Percentiles rank a stretch among this genome's conserved stretches.
phyloP scores from a whole-genome alignment of 2,113 vertebrate species.

The Jaculus jaculus region DNA sequence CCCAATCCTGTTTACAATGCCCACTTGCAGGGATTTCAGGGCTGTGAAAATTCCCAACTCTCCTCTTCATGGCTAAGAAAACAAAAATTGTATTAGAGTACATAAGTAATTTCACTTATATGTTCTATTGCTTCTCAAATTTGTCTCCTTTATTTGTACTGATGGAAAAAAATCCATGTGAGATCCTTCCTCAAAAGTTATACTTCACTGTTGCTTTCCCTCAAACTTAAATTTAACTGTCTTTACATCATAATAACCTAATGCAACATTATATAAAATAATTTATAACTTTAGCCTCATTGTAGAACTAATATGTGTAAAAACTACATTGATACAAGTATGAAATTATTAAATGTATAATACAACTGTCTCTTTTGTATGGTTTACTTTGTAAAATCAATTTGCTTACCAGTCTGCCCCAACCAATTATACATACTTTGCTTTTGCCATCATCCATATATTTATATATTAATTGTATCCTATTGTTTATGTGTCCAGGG shows the following conservation, averaged over 20 bases:
- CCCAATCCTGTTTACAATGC: neutral
- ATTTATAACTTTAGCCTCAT: neutral
- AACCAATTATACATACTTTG: neutral
- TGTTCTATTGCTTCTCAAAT: neutral
- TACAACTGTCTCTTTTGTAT: neutral
- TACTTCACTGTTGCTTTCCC: neutral
- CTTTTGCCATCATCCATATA: neutral
- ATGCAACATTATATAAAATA: neutral
- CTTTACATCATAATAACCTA: neutral
- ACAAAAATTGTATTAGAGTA: neutral
- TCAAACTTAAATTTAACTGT: neutral
- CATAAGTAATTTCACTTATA: neutral
- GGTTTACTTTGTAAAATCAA: neutral
- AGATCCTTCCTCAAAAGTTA: neutral
- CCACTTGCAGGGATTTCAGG: accelerated
- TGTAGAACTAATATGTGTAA: neutral
- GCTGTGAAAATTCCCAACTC: neutral
- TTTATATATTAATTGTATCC: neutral
- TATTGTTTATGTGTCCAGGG: neutral
- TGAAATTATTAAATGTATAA: neutral
- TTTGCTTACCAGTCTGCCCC: neutral
- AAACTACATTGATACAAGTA: neutral
- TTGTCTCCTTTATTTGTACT: neutral
- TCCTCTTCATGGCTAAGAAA: neutral
- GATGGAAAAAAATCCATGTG: neutral